Conservation (phyloP, 2,113 vertebrate species). For the Siniperca chuatsi region DNA sequence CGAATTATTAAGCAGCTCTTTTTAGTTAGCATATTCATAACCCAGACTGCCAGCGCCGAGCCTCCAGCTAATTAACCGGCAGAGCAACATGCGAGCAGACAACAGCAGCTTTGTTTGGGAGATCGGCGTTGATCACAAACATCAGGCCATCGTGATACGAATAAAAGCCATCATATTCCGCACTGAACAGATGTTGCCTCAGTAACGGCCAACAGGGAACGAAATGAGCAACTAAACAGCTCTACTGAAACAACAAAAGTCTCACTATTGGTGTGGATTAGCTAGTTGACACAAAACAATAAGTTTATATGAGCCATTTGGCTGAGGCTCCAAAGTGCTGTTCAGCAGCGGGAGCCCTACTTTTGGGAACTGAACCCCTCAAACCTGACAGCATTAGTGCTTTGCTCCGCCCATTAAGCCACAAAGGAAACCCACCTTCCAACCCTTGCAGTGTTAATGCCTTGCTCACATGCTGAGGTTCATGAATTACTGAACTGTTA, state of each 20-base stretch:
- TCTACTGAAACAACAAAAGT: background rate
- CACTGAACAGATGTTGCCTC: slow-evolving; percentile 60
- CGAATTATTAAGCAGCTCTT: slow-evolving; percentile 62
- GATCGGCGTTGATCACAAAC: slow-evolving; percentile 51
- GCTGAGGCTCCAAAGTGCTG: slow-evolving; percentile 20
- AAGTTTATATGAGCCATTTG: slow-evolving; percentile 47
- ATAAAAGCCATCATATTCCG: slow-evolving; percentile 38
- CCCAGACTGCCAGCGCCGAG: slow-evolving; percentile 21
- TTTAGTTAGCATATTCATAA: slow-evolving; percentile 64
- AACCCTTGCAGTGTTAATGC: slow-evolving; percentile 4
- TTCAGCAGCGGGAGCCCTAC: slow-evolving; percentile 16
- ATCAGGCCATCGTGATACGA: slow-evolving; percentile 30
- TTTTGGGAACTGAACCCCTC: slow-evolving; percentile 21
- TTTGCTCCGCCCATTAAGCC: slow-evolving; percentile 20
- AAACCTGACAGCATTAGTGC: slow-evolving; percentile 6
- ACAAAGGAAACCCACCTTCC: slow-evolving; percentile 13
- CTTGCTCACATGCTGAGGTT: slow-evolving; percentile 35
- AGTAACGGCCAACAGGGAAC: slow-evolving; percentile 46
- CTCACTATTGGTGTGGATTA: slow-evolving; percentile 12
- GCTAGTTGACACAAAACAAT: slow-evolving; percentile 50
- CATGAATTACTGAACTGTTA: slow-evolving; percentile 34
- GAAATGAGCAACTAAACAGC: slow-evolving; percentile 26
- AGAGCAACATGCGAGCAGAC: slow-evolving; percentile 37
- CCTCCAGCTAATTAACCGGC: slow-evolving; percentile 60
- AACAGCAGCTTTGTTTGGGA: slow-evolving; percentile 54